Percentiles rank a stretch among this genome's conserved stretches.
Conservation (phyloP, 2,888 invertebrate genomes). For the Adelognathus sp. region DNA sequence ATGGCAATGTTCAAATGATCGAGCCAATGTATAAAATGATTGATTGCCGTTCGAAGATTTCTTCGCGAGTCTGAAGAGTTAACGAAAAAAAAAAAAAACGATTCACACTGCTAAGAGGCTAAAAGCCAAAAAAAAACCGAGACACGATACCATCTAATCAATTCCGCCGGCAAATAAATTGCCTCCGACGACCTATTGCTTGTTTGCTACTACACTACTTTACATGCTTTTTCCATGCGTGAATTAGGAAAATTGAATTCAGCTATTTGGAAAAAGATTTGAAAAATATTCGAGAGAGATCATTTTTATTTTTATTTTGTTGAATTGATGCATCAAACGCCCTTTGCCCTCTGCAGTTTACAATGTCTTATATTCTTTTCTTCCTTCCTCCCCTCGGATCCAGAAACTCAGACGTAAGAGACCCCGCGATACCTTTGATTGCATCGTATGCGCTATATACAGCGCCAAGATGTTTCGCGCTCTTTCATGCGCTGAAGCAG, state of each 20-base stretch:
- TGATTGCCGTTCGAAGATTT: slow-evolving; percentile 37
- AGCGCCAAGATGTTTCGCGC: not conserved
- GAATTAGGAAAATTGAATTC: too few species aligned
- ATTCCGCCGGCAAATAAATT: not conserved
- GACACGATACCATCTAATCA: slow-evolving; percentile 53
- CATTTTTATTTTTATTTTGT: not conserved
- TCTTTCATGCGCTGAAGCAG: slow-evolving; percentile 30
- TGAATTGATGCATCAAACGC: not conserved
- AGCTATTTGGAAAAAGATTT: too few species aligned
- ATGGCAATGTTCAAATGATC: not conserved
- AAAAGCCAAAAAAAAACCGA: slow-evolving; percentile 58
- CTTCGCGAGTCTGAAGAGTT: slow-evolving; percentile 14
- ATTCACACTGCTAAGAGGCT: slow-evolving; percentile 48
- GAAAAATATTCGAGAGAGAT: not conserved
- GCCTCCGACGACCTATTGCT: slow-evolving; percentile 1
- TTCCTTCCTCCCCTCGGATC: not conserved
- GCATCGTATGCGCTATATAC: slow-evolving; percentile 18
- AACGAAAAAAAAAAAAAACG: slow-evolving; percentile 39
- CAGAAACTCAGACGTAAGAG: not conserved
- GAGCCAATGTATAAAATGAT: slow-evolving; percentile 20
- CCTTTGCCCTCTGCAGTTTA: not conserved
- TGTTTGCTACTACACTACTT: slow-evolving; percentile 15
- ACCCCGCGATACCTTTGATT: slow-evolving; percentile 24
- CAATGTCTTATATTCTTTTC: not conserved
- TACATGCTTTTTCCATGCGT: not conserved